Conservation (phyloP, 1,140 invertebrate species). For the Eumaeus atala region DNA sequence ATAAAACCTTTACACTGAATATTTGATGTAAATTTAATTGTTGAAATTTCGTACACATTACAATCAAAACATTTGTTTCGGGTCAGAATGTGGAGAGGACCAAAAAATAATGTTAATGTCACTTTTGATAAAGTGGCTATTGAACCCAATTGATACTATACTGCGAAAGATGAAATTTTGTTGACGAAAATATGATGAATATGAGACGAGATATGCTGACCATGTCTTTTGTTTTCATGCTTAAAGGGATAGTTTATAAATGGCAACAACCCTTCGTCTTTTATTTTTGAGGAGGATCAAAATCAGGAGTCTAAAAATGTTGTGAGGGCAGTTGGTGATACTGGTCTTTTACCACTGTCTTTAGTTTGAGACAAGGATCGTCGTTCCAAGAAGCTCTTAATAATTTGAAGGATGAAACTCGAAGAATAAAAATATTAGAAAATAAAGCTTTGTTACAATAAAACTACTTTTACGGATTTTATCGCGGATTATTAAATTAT, state of each 20-base stretch:
- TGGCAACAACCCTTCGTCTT: slow-evolving; percentile 11
- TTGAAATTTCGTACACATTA: too few species aligned
- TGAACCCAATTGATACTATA: neutral
- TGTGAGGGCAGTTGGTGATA: slow-evolving; percentile 1
- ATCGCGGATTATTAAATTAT: too few species aligned
- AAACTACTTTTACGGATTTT: too few species aligned
- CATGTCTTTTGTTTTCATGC: neutral
- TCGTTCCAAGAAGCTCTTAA: too few species aligned
- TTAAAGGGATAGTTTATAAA: slow-evolving; percentile 2
- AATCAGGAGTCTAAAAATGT: slow-evolving; percentile 5
- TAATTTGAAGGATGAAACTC: slow-evolving; percentile 6
- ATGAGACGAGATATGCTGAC: too few species aligned
- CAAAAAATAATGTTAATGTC: neutral
- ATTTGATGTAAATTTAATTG: too few species aligned
- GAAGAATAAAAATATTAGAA: slow-evolving; percentile 1
- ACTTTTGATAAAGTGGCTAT: slow-evolving; percentile 4
- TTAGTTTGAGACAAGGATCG: neutral
- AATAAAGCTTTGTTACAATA: too few species aligned
- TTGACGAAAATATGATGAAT: neutral
- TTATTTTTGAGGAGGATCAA: slow-evolving; percentile 11
- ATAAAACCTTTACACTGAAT: too few species aligned
- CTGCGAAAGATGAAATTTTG: neutral
- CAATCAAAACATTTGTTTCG: too few species aligned
- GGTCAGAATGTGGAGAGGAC: neutral
- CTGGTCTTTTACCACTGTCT: slow-evolving; percentile 1